phyloP scores from a whole-genome alignment of 2,888 invertebrate species.

The Therioaphis trifolii region DNA sequence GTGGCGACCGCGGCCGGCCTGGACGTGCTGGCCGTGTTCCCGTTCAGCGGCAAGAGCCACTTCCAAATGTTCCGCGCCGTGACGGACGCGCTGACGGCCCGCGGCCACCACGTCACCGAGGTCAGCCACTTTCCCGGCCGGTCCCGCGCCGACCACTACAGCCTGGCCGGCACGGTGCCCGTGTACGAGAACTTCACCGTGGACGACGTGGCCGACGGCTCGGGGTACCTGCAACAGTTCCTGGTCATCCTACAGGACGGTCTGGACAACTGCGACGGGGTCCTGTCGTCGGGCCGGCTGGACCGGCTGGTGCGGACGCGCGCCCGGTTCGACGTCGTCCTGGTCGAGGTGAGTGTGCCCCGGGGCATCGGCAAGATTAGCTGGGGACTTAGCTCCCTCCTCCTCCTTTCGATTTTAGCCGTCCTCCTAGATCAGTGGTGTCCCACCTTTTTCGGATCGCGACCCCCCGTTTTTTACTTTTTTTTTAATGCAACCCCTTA shows the following conservation, averaged over 20 bases:
- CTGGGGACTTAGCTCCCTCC: too few relatives aligned
- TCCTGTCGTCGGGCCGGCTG: conserved; percentile 59
- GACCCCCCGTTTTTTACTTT: too few relatives aligned
- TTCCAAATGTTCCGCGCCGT: conserved; percentile 63
- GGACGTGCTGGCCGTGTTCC: conserved; percentile 66
- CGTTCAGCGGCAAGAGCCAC: conserved; percentile 67
- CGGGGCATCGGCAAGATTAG: too few relatives aligned
- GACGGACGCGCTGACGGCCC: not conserved
- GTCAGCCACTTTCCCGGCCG: conserved; percentile 49
- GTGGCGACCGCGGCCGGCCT: not conserved
- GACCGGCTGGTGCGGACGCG: conserved; percentile 46
- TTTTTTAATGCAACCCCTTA: too few relatives aligned
- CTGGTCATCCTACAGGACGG: conserved; percentile 62
- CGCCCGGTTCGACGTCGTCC: conserved; percentile 66
- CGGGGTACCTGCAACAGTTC: conserved; percentile 60
- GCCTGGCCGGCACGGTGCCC: conserved; percentile 22
- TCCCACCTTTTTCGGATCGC: too few relatives aligned
- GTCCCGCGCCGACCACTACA: conserved; percentile 22
- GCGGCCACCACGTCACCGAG: conserved; percentile 35
- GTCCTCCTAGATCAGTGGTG: too few relatives aligned
- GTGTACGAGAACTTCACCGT: conserved; percentile 39
- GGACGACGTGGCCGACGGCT: conserved; percentile 60
- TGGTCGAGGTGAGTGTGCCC: conserved; percentile 65
- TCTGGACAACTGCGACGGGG: conserved; percentile 61
- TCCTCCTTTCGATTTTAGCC: too few relatives aligned